These are phyloP conservation scores for Neodiprion fabricii DNA, from an alignment of 1,140 invertebrate species.

Conservation along the genomic window DNA sequence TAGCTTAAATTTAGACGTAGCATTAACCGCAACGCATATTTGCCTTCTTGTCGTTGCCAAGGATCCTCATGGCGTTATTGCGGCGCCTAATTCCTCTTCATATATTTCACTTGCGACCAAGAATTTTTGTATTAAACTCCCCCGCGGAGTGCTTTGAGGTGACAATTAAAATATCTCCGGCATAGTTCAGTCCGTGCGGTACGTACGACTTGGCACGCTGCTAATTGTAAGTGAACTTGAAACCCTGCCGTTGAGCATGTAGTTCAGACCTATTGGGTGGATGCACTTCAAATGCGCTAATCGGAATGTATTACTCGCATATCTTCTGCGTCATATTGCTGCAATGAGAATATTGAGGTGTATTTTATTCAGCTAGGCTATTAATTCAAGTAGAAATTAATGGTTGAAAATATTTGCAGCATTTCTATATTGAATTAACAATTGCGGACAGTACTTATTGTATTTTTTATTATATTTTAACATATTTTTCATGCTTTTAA, in stretches of 20 bases:
- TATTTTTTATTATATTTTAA: no score
- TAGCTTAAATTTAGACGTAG: slow-evolving; percentile 1
- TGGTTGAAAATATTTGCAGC: no score
- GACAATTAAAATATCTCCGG: slow-evolving; percentile 1
- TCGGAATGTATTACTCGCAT: no score
- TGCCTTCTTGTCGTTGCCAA: background rate
- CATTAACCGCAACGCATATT: background rate
- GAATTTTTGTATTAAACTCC: background rate
- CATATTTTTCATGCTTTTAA: no score
- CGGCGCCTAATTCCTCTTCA: background rate
- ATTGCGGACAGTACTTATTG: no score
- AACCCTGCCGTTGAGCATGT: background rate
- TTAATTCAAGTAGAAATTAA: no score
- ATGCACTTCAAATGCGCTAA: no score
- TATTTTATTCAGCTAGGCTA: no score
- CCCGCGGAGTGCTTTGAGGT: slow-evolving; percentile 3
- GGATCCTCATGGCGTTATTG: background rate
- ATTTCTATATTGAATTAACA: no score
- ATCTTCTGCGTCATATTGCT: no score
- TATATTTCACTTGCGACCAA: background rate
- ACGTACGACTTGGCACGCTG: background rate
- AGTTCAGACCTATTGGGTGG: no score
- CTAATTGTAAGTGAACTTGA: background rate
- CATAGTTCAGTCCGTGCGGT: background rate
- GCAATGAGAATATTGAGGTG: no score